phyloP scores from a whole-genome alignment of 2,888 invertebrate genomes.

The Brachynemurus nebulosus region DNA sequence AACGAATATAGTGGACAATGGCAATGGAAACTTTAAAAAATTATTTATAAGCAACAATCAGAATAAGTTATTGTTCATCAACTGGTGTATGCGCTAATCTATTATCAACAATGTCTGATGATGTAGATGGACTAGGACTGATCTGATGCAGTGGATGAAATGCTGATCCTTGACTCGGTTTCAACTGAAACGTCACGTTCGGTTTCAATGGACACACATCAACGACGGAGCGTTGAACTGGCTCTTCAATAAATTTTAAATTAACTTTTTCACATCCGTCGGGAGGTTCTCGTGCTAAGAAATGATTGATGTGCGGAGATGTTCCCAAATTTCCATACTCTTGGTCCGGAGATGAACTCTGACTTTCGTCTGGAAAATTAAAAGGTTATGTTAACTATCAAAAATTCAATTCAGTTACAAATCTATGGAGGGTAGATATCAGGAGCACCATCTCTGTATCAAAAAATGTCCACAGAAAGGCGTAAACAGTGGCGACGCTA shows the following conservation, averaged over 20 bases:
- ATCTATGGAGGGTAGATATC: slow-evolving; percentile 9
- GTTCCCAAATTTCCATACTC: slow-evolving; percentile 57
- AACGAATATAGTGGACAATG: too few species aligned
- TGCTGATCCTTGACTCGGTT: slow-evolving; percentile 66
- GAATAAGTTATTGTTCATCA: too few species aligned
- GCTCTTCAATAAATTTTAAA: slow-evolving; percentile 48
- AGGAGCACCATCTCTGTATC: too few species aligned
- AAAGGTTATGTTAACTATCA: too few species aligned
- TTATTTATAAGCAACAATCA: too few species aligned
- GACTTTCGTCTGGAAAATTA: slow-evolving; percentile 48
- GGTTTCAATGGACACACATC: slow-evolving; percentile 36
- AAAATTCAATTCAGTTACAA: slow-evolving; percentile 14
- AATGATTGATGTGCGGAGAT: slow-evolving; percentile 73
- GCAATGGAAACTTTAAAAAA: too few species aligned
- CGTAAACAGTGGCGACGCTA: too few species aligned
- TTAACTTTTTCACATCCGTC: slow-evolving; percentile 81
- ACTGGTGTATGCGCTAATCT: too few species aligned
- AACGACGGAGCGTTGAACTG: slow-evolving; percentile 21
- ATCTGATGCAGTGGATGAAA: slow-evolving; percentile 60
- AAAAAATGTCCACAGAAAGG: too few species aligned
- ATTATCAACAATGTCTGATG: too few species aligned
- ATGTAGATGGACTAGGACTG: too few species aligned
- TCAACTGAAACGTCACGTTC: slow-evolving; percentile 57
- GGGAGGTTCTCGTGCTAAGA: slow-evolving; percentile 74
- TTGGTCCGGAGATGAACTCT: slow-evolving; percentile 62